Percentiles rank a stretch among this genome's conserved stretches.
Conservation (phyloP, 2,113 vertebrate species). For the Thalassoma bifasciatum region DNA sequence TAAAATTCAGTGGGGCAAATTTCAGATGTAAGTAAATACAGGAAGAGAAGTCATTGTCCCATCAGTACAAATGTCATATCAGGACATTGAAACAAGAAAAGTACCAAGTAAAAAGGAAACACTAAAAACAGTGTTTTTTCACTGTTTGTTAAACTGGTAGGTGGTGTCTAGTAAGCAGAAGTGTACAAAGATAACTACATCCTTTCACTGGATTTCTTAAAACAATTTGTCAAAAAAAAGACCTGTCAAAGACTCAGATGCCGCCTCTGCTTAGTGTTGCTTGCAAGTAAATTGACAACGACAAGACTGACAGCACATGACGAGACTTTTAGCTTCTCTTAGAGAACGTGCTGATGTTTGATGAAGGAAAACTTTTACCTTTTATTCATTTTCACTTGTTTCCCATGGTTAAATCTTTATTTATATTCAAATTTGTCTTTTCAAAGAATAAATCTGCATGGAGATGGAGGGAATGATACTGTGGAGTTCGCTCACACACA, state of each 20-base stretch:
- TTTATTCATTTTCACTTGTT: slow-evolving; percentile 3
- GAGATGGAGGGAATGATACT: neutral
- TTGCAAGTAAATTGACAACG: slow-evolving; percentile 25
- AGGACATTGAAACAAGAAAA: neutral
- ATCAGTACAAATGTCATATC: neutral
- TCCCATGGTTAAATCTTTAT: slow-evolving; percentile 33
- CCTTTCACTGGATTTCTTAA: slow-evolving; percentile 1
- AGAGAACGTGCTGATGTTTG: slow-evolving; percentile 10
- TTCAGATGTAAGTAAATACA: no score
- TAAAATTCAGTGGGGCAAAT: no score
- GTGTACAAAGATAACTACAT: slow-evolving; percentile 8
- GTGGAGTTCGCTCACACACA: neutral
- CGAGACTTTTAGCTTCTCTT: slow-evolving; percentile 33
- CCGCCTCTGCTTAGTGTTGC: slow-evolving; percentile 9
- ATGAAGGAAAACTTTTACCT: neutral
- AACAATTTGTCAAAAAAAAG: slow-evolving; percentile 16
- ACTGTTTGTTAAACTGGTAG: slow-evolving; percentile 1
- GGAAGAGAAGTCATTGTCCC: neutral
- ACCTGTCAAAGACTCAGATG: slow-evolving; percentile 1
- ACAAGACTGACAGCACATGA: slow-evolving; percentile 45
- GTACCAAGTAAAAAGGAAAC: neutral
- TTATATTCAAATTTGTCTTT: slow-evolving; percentile 19
- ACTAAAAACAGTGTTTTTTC: neutral
- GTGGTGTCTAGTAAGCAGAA: slow-evolving; percentile 12
- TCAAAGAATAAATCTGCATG: neutral